Evolutionary conservation across 2,113 vertebrate genomes (phyloP).

Genomic region (Anguilla japonica): DNA sequence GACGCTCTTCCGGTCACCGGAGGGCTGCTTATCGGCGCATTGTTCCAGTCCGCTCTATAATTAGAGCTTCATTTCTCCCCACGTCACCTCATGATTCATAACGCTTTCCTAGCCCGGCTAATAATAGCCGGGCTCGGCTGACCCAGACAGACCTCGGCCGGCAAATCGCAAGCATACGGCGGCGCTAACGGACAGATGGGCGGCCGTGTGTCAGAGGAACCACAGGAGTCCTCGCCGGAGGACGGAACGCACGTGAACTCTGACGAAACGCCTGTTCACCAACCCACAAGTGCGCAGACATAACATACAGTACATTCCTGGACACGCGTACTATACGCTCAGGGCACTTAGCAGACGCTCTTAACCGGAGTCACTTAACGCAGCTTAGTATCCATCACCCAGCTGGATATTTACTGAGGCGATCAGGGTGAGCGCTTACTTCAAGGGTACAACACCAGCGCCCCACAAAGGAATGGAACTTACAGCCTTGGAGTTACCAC

Average conservation of each 20-base stretch:
- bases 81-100: neutral
- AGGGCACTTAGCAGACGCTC: too few species aligned
- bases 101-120: neutral
- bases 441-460: too few species aligned
- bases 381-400: too few species aligned
- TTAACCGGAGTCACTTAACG: too few species aligned
- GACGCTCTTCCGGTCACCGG: neutral
- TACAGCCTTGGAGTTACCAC: too few species aligned
- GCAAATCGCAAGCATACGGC: neutral
- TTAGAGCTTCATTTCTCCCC: neutral
- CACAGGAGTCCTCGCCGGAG: neutral
- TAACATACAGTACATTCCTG: too few species aligned
- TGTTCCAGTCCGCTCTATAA: slow-evolving; percentile 11
- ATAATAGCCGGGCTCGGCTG: neutral
- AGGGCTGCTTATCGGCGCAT: slow-evolving; percentile 4
- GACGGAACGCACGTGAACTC: neutral
- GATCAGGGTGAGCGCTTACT: too few species aligned
- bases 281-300: too few species aligned
- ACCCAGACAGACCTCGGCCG: neutral
- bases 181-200: neutral
- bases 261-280: neutral
- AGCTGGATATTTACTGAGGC: too few species aligned
- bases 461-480: too few species aligned
- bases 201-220: neutral
- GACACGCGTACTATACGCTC: too few species aligned